A percentile compares a stretch with the other conserved stretches of the same genome.
These are phyloP conservation scores for Conops quadrifasciatus DNA, from an alignment of 2,888 invertebrate genomes.

Conservation along the genomic window DNA sequence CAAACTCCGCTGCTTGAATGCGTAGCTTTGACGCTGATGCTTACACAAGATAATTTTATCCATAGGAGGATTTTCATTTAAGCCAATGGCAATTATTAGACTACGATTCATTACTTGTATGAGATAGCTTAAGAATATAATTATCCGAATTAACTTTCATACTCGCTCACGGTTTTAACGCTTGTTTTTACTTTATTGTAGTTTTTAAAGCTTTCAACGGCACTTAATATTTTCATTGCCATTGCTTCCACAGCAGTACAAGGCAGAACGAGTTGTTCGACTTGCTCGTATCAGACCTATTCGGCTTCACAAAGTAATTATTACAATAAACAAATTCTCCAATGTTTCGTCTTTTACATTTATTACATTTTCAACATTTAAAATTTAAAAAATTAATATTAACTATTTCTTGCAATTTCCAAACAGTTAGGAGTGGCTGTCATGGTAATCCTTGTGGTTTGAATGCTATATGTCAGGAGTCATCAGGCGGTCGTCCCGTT, in stretches of 20 bases:
- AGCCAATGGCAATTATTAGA: too few species aligned
- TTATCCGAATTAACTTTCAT: too few species aligned
- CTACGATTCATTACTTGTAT: too few species aligned
- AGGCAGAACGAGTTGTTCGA: slow-evolving; percentile 58
- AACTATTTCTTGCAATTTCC: slow-evolving; percentile 1
- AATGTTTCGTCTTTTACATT: slow-evolving; percentile 26
- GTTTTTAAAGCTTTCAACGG: too few species aligned
- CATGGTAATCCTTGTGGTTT: slow-evolving; percentile 73
- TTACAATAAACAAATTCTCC: slow-evolving; percentile 13
- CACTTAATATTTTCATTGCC: slow-evolving; percentile 26
- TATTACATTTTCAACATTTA: slow-evolving; percentile 7
- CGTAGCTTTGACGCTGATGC: too few species aligned
- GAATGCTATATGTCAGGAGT: slow-evolving; percentile 73
- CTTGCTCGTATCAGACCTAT: slow-evolving; percentile 53
- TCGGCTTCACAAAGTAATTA: slow-evolving; percentile 57
- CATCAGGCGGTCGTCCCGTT: slow-evolving; percentile 76
- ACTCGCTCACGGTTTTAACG: too few species aligned
- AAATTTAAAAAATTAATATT: background rate
- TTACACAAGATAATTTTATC: too few species aligned
- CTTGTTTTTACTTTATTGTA: too few species aligned
- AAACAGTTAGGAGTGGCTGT: slow-evolving; percentile 62
- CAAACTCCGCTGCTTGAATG: too few species aligned
- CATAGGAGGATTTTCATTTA: too few species aligned
- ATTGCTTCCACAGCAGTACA: slow-evolving; percentile 38
- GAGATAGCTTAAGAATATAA: too few species aligned